Conservation (phyloP, 2,113 vertebrate genomes). For the Petroica traversi region DNA sequence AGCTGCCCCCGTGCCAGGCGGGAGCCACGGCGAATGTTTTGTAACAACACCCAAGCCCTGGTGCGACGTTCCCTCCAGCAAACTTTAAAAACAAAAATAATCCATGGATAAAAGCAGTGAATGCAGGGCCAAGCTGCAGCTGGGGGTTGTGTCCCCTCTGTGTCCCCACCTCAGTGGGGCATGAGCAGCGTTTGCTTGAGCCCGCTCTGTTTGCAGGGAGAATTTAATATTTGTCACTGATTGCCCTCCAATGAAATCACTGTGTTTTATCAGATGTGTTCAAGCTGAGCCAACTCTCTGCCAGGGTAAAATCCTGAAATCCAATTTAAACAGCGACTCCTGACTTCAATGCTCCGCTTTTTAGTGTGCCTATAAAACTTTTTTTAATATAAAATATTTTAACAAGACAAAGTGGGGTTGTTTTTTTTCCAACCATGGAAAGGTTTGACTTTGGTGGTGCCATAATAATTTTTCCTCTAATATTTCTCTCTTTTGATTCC, state of each 20-base stretch:
- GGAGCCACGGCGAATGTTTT: accelerated
- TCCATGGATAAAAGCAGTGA: neutral
- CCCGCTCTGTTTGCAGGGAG: neutral
- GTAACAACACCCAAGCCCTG: neutral
- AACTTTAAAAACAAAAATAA: neutral
- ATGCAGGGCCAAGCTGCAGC: neutral
- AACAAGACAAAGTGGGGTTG: neutral
- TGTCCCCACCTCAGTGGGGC: neutral
- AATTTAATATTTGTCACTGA: neutral
- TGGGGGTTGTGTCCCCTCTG: neutral
- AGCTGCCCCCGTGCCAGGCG: neutral
- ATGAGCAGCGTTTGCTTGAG: neutral
- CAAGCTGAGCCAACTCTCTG: neutral
- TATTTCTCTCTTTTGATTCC: neutral
- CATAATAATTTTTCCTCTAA: neutral
- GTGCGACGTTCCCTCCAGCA: neutral
- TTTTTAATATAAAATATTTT: neutral
- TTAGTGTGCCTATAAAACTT: neutral
- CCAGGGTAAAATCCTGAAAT: neutral
- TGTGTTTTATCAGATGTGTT: neutral
- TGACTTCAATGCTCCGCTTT: neutral
- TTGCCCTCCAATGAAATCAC: neutral
- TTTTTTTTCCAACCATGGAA: neutral
- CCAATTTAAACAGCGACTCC: neutral
- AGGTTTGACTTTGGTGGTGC: neutral